Percentiles rank a stretch among this genome's conserved stretches.
Conservation (phyloP, 2,113 vertebrate genomes). For the Etheostoma spectabile region DNA sequence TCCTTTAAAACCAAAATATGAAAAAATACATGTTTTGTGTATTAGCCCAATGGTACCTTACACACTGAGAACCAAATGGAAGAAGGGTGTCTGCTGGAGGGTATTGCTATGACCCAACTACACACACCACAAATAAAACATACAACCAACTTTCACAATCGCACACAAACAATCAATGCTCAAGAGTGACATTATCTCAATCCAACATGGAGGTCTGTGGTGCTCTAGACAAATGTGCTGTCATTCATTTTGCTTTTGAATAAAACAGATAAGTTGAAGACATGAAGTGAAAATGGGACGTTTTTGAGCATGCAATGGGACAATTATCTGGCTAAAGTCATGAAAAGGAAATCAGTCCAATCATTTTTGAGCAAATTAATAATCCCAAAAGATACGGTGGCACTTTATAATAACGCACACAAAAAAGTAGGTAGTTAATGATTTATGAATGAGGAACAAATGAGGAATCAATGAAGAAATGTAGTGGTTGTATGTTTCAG, state of each 20-base stretch:
- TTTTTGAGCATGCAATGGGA: not conserved
- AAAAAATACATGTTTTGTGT: not conserved
- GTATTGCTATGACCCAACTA: not conserved
- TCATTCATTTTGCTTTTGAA: not conserved
- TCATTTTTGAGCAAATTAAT: not conserved
- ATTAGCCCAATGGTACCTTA: not conserved
- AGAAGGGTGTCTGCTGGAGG: not conserved
- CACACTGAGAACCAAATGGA: conserved; percentile 3
- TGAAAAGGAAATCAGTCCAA: not conserved
- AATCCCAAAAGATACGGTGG: too few relatives aligned
- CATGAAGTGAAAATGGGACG: too few relatives aligned
- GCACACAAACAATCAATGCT: not conserved
- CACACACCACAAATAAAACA: not conserved
- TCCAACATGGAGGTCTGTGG: not conserved
- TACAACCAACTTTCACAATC: not conserved
- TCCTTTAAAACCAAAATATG: not conserved
- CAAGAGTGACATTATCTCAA: not conserved
- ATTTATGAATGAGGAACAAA: too few relatives aligned
- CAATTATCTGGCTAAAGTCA: not conserved
- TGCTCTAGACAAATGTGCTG: not conserved
- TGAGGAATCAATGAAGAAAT: too few relatives aligned
- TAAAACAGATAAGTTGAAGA: not conserved
- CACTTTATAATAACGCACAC: too few relatives aligned
- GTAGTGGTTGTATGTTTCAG: too few relatives aligned
- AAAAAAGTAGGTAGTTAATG: too few relatives aligned